phyloP scores from a whole-genome alignment of 2,113 vertebrate species.

The Aramus guarauna region DNA sequence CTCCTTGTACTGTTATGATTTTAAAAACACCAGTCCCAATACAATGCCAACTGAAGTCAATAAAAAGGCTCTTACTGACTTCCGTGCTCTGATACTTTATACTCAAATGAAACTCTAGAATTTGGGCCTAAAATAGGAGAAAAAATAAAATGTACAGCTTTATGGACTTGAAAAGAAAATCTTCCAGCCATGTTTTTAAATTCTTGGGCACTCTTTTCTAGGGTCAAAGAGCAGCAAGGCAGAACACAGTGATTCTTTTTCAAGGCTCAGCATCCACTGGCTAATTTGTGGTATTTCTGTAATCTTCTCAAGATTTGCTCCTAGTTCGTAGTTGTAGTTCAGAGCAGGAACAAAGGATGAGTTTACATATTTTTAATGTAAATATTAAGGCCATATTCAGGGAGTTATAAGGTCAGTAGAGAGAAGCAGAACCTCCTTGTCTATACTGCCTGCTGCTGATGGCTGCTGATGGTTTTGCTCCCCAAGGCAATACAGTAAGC shows the following conservation, averaged over 20 bases:
- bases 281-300: background rate
- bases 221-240: background rate
- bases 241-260: background rate
- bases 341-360: background rate
- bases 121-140: background rate
- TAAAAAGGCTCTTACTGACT: constrained; percentile 15
- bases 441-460: background rate
- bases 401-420: background rate
- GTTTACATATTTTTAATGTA: background rate
- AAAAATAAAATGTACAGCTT: background rate
- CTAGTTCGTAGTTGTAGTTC: background rate
- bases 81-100: background rate
- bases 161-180: background rate
- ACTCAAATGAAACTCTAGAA: background rate
- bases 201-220: background rate
- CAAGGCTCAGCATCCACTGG: background rate
- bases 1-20: background rate
- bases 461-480: background rate
- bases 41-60: background rate
- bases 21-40: background rate
- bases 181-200: background rate
- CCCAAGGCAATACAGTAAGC: background rate
- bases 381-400: background rate
- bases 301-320: background rate
- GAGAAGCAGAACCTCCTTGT: background rate